Conservation (phyloP, 2,888 invertebrate genomes). For the Glyphotaelius pellucidus region DNA sequence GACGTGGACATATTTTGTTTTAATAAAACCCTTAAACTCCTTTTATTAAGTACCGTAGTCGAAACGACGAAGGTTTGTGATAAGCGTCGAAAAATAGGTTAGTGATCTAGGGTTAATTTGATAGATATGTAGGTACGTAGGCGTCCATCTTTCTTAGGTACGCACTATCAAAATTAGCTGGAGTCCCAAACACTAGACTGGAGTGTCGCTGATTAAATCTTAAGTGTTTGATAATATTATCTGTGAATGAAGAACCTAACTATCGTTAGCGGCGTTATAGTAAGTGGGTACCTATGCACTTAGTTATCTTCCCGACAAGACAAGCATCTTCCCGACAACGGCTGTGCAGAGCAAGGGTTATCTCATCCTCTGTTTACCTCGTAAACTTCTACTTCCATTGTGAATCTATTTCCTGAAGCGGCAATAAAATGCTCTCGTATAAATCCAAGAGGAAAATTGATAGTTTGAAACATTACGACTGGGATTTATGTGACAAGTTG, state of each 20-base stretch:
- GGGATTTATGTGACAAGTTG: conserved; percentile 65
- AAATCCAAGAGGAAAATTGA: conserved; percentile 64
- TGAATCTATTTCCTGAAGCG: conserved; percentile 43
- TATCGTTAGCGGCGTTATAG: not conserved
- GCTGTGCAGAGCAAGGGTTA: conserved; percentile 50
- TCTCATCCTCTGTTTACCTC: conserved; percentile 52
- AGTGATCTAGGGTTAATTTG: no score
- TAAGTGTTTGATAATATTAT: not conserved
- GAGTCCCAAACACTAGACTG: not conserved
- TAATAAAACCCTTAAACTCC: no score
- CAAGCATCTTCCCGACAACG: not conserved
- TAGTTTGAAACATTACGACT: conserved; percentile 64
- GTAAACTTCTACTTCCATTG: conserved; percentile 54
- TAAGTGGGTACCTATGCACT: not conserved
- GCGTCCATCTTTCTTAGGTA: not conserved
- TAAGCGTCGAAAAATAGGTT: no score
- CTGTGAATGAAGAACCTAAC: not conserved
- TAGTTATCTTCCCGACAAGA: not conserved
- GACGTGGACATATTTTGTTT: no score
- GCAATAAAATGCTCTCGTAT: conserved; percentile 62
- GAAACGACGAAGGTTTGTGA: no score
- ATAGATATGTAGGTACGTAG: not conserved
- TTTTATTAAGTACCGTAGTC: no score
- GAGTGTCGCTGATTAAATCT: not conserved
- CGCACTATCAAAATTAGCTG: not conserved